Evolutionary conservation across 1,140 invertebrate genomes (phyloP).

Genomic region (Heliconius eleuchia): DNA sequence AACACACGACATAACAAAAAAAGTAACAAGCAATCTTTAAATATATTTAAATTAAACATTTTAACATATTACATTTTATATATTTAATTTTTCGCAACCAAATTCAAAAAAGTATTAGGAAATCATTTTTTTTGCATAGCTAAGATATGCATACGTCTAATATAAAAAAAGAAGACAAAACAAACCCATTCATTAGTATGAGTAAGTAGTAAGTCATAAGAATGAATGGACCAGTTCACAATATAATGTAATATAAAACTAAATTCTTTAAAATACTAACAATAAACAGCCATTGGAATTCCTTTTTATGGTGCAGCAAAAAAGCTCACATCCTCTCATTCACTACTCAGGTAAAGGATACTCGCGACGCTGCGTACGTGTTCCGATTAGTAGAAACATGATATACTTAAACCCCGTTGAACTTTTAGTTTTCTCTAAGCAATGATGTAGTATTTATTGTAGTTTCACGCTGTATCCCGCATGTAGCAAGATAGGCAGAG

Average conservation of each 20-base stretch:
- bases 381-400: slow-evolving; percentile 24
- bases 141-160: background rate
- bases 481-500: too few relatives aligned
- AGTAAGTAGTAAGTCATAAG: background rate
- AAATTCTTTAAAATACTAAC: slow-evolving; percentile 17
- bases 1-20: too few relatives aligned
- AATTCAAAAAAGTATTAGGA: too few relatives aligned
- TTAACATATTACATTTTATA: too few relatives aligned
- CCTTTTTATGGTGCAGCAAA: slow-evolving; percentile 33
- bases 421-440: slow-evolving; percentile 17
- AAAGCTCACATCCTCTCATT: slow-evolving; percentile 43
- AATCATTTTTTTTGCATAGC: background rate
- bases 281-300: slow-evolving; percentile 25
- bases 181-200: background rate
- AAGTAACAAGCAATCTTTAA: too few relatives aligned
- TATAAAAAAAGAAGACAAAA: background rate
- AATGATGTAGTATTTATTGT: too few relatives aligned
- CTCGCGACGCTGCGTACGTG: slow-evolving; percentile 33
- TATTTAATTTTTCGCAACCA: too few relatives aligned
- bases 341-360: slow-evolving; percentile 38
- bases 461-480: too few relatives aligned
- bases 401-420: slow-evolving; percentile 16
- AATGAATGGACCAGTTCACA: background rate
- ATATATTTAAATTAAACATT: too few relatives aligned
- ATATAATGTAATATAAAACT: background rate